phyloP scores from a whole-genome alignment of 2,888 invertebrate species.

The Eugnorisma glareosa region DNA sequence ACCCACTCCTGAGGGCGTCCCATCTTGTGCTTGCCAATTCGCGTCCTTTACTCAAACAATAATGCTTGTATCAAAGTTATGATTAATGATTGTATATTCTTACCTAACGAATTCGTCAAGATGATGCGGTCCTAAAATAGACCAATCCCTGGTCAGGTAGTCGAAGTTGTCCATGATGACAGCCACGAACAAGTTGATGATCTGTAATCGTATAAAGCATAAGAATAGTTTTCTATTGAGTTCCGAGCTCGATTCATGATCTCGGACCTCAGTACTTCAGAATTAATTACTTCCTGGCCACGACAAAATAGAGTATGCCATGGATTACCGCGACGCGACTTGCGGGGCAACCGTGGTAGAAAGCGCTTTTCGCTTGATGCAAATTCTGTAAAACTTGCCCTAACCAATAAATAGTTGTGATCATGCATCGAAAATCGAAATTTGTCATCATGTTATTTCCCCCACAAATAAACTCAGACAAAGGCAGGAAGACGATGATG shows the following conservation, averaged over 20 bases:
- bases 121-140: slow-evolving; percentile 99
- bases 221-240: background rate
- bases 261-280: background rate
- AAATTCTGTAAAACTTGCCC: background rate
- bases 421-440: background rate
- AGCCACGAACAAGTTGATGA: slow-evolving; percentile 99
- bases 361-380: background rate
- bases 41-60: background rate
- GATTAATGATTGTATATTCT: background rate
- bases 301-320: background rate
- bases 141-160: slow-evolving; percentile 99
- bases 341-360: background rate
- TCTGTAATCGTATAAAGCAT: slow-evolving; percentile 90
- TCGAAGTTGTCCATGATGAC: slow-evolving; percentile 99
- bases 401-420: background rate
- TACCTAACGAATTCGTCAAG: slow-evolving; percentile 98
- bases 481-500: background rate
- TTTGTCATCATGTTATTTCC: background rate
- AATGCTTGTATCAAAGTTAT: background rate
- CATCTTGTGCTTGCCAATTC: background rate
- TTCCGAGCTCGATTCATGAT: background rate
- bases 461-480: background rate
- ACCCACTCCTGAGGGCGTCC: background rate
- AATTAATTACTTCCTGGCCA: background rate
- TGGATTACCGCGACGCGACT: too few species aligned